Evolutionary conservation across 2,888 invertebrate species (phyloP).

Genomic region (Synergus umbraculus): DNA sequence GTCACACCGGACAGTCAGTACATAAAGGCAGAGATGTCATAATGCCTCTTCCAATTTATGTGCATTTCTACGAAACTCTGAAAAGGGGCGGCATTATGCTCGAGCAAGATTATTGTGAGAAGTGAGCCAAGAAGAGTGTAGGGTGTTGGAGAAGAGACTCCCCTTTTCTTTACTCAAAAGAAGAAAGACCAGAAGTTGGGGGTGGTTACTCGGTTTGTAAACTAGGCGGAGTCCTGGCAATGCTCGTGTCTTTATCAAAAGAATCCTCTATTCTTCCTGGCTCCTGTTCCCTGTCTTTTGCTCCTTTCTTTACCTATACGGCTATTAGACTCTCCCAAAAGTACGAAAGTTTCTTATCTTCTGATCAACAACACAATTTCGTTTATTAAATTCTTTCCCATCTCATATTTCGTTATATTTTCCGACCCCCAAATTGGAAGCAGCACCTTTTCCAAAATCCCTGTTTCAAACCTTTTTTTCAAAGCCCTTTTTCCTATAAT

Average conservation of each 20-base stretch:
- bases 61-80: conserved; percentile 41
- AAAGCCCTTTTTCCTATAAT: too few species aligned
- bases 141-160: conserved; percentile 11
- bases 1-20: conserved; percentile 30
- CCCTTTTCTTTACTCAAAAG: neutral
- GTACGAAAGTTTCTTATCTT: neutral
- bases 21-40: conserved; percentile 36
- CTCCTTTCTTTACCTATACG: neutral
- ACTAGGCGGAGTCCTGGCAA: conserved; percentile 2
- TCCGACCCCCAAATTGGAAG: too few species aligned
- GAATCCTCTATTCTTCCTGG: conserved; percentile 4
- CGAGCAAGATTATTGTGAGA: conserved; percentile 37
- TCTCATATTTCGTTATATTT: too few species aligned
- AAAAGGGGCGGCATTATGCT: conserved; percentile 41
- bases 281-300: neutral
- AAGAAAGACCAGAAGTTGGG: conserved; percentile 2
- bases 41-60: conserved; percentile 62
- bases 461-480: too few species aligned
- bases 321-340: neutral
- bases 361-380: too few species aligned
- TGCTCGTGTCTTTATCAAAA: conserved; percentile 3
- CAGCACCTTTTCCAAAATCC: too few species aligned
- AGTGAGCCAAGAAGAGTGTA: conserved; percentile 25
- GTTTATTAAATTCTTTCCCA: too few species aligned
- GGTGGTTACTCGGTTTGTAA: neutral